phyloP scores from a whole-genome alignment of 2,113 vertebrate species.

The Chiloscyllium plagiosum region DNA sequence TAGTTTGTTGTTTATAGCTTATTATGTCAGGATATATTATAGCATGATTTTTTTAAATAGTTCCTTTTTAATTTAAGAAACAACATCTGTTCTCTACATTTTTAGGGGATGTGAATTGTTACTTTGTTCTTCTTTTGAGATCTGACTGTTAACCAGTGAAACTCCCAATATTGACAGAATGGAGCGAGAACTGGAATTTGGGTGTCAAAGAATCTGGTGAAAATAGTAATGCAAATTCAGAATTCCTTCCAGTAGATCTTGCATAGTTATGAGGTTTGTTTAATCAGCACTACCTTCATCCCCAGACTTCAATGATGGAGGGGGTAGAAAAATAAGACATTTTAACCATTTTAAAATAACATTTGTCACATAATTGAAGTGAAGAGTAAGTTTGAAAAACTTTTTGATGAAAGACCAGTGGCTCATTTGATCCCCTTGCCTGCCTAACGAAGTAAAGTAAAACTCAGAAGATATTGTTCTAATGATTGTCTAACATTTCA shows the following conservation, averaged over 20 bases:
- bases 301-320: not conserved
- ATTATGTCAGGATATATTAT: not conserved
- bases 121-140: not conserved
- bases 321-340: not conserved
- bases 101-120: not conserved
- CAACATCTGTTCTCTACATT: not conserved
- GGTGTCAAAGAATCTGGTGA: not conserved
- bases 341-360: not conserved
- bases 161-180: not conserved
- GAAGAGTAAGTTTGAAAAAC: not conserved
- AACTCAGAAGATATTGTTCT: not conserved
- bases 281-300: not conserved
- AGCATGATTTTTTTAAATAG: not conserved
- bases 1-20: not conserved
- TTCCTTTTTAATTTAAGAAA: not conserved
- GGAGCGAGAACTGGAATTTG: not conserved
- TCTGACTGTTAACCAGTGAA: not conserved
- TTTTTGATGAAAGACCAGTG: not conserved
- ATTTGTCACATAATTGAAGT: not conserved
- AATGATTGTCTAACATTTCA: not conserved
- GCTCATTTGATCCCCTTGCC: too few species aligned
- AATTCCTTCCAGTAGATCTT: not conserved
- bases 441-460: not conserved
- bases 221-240: not conserved
- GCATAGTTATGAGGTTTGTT: not conserved